These are phyloP conservation scores for Chromoteleia sp. DNA, from an alignment of 2,888 invertebrate genomes.

Conservation along the genomic window DNA sequence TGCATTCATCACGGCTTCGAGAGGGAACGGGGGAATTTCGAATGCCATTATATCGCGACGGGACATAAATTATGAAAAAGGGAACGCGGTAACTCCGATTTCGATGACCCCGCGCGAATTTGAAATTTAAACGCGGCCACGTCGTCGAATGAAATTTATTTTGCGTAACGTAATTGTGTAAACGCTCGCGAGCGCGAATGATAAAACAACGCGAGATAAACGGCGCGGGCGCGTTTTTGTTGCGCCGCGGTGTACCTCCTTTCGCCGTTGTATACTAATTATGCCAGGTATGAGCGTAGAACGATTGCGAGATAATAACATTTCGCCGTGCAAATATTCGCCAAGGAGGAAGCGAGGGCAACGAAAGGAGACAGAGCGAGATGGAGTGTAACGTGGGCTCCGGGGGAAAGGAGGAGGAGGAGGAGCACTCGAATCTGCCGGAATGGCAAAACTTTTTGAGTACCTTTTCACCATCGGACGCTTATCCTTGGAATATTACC, in stretches of 20 bases:
- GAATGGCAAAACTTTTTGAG: conserved; percentile 51
- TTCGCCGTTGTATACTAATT: conserved; percentile 25
- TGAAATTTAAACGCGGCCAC: conserved; percentile 52
- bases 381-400: conserved; percentile 2
- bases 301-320: conserved; percentile 16
- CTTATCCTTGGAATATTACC: conserved; percentile 52
- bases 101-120: conserved; percentile 42
- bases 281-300: background rate
- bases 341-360: conserved; percentile 5
- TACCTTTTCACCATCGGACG: conserved; percentile 46
- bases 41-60: conserved; percentile 33
- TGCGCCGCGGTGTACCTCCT: background rate
- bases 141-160: conserved; percentile 54
- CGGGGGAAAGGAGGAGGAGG: conserved; percentile 18
- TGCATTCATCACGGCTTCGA: conserved; percentile 52
- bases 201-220: conserved; percentile 17
- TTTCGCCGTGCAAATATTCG: conserved; percentile 21
- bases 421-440: conserved; percentile 29
- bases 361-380: background rate
- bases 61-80: conserved; percentile 63
- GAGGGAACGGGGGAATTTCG: conserved; percentile 27
- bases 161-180: conserved; percentile 29
- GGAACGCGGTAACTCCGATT: conserved; percentile 47
- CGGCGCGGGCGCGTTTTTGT: conserved; percentile 9
- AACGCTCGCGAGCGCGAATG: conserved; percentile 4